Conservation (phyloP, 2,113 vertebrate genomes). For the Notechis scutatus region DNA sequence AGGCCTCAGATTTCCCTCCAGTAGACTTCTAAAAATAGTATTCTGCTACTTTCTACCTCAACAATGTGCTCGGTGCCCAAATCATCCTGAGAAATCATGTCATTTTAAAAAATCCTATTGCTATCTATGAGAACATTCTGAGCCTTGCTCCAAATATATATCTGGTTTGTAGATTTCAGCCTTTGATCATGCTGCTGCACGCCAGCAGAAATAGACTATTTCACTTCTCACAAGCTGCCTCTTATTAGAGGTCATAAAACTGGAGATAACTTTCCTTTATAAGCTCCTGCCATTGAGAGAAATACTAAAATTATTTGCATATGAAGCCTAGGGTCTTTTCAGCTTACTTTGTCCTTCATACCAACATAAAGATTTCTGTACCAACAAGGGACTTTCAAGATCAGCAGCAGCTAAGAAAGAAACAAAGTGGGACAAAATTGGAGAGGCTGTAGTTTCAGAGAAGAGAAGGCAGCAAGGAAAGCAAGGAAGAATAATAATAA, state of each 20-base stretch:
- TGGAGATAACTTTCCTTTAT: neutral
- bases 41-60: neutral
- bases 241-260: neutral
- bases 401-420: neutral
- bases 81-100: neutral
- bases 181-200: constrained; percentile 16
- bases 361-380: neutral
- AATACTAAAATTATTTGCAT: neutral
- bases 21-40: neutral
- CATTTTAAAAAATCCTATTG: neutral
- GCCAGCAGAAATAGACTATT: constrained; percentile 25
- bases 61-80: neutral
- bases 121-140: neutral
- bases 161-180: neutral
- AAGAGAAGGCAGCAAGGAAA: neutral
- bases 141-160: neutral
- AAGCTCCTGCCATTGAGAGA: neutral
- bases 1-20: neutral
- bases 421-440: neutral
- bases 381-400: neutral
- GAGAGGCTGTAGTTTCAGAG: neutral
- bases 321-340: neutral
- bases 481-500: neutral
- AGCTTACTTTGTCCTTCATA: neutral
- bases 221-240: constrained; percentile 6